phyloP scores from a whole-genome alignment of 2,113 vertebrate genomes.

The Camelus dromedarius region DNA sequence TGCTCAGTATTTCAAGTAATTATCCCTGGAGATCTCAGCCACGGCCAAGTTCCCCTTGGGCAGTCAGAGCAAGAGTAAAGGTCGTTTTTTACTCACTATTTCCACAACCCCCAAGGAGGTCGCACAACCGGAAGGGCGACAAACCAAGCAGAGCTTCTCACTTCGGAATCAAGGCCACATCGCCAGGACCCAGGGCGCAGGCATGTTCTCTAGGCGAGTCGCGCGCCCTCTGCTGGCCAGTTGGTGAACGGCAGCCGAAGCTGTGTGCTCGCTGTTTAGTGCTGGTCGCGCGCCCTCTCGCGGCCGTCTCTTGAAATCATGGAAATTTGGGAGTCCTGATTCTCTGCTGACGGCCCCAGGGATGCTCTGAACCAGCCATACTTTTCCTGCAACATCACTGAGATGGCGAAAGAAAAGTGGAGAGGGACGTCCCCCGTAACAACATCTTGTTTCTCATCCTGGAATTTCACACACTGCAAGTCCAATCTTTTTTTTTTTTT shows the following conservation, averaged over 20 bases:
- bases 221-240: background rate
- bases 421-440: too few relatives aligned
- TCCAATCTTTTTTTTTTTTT: too few relatives aligned
- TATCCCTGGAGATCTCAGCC: background rate
- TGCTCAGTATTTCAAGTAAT: background rate
- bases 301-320: rapidly evolving
- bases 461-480: background rate
- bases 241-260: background rate
- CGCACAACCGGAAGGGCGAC: background rate
- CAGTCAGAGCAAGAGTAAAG: background rate
- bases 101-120: background rate
- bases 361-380: background rate
- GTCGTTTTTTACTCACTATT: background rate
- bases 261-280: background rate
- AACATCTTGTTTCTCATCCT: background rate
- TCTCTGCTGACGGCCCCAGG: background rate
- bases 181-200: background rate
- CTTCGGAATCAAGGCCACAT: background rate
- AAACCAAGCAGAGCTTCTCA: background rate
- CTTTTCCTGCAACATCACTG: background rate
- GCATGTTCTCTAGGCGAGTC: too few relatives aligned
- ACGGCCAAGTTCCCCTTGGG: too few relatives aligned
- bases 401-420: too few relatives aligned
- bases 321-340: background rate
- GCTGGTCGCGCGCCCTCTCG: background rate